phyloP scores from a whole-genome alignment of 2,797 vertebrate species.

The Anabacerthia variegaticeps region DNA sequence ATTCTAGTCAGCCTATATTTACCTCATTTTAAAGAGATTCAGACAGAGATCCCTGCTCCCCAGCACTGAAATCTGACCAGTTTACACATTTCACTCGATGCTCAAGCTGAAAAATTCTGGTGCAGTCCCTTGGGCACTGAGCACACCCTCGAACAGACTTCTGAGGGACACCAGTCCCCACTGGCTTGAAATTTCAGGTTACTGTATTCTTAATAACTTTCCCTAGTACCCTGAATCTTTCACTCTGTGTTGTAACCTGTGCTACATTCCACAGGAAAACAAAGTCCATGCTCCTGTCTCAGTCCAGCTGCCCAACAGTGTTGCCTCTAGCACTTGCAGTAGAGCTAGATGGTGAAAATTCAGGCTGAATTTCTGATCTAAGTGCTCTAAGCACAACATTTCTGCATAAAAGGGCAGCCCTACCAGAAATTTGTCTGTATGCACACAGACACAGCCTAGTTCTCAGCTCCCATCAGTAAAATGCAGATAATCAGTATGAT shows the following conservation, averaged over 20 bases:
- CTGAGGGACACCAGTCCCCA: background rate
- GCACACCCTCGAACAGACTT: background rate
- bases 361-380: background rate
- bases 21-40: background rate
- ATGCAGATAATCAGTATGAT: background rate
- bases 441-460: fast-evolving
- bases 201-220: background rate
- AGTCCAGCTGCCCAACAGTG: background rate
- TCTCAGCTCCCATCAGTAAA: background rate
- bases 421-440: background rate
- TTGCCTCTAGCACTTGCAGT: background rate
- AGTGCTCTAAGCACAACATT: background rate
- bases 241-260: background rate
- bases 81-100: background rate
- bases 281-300: background rate
- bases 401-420: background rate
- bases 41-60: background rate
- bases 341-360: background rate
- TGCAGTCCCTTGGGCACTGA: background rate
- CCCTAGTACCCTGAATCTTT: background rate
- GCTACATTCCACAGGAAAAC: background rate
- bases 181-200: fast-evolving
- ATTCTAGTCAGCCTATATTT: background rate
- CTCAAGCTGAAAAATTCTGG: background rate
- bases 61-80: background rate